phyloP scores from a whole-genome alignment of 2,113 vertebrate species.

The Gymnarchus niloticus region DNA sequence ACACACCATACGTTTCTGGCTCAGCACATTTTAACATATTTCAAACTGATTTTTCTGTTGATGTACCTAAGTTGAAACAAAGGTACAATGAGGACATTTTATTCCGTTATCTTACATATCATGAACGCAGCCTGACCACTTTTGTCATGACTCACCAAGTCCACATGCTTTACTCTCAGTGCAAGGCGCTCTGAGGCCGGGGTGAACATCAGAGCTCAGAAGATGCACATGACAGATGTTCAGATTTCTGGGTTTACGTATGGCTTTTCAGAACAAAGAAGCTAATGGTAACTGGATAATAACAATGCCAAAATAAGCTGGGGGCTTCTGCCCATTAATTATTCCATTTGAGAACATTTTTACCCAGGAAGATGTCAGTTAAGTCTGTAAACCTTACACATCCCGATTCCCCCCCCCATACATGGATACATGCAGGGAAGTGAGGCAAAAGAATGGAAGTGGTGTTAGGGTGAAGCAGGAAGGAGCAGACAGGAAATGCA shows the following conservation, averaged over 20 bases:
- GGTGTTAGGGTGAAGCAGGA: conserved; percentile 42
- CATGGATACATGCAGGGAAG: conserved; percentile 2
- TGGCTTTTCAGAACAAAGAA: neutral
- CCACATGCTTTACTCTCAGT: no score
- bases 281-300: neutral
- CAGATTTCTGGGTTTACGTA: neutral
- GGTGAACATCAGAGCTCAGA: neutral
- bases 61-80: neutral
- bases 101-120: no score
- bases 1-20: neutral
- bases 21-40: neutral
- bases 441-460: conserved; percentile 21
- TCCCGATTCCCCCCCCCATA: neutral
- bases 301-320: neutral
- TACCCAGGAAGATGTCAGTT: neutral
- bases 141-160: no score
- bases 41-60: no score
- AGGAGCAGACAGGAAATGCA: conserved; percentile 30
- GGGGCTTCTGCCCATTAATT: neutral
- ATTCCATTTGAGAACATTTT: neutral
- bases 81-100: neutral
- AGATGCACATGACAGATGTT: neutral
- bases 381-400: neutral
- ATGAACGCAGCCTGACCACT: no score
- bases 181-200: no score